Evolutionary conservation across 2,888 invertebrate genomes (phyloP).

Genomic region (Steromphala cineraria): DNA sequence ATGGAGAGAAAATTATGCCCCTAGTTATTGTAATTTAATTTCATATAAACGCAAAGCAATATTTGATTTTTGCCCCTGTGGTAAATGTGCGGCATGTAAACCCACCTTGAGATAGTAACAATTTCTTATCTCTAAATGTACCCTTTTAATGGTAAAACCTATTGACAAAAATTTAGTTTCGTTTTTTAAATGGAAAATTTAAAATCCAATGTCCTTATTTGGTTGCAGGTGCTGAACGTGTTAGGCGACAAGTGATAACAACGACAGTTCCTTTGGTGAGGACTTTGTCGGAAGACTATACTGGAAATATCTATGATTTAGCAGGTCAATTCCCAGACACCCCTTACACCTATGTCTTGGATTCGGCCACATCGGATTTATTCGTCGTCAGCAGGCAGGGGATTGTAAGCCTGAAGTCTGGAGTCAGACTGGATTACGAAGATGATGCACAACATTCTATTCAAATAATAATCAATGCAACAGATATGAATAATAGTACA

Average conservation of each 20-base stretch:
- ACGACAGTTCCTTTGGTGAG: neutral
- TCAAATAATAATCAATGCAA: constrained; percentile 55
- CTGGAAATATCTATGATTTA: neutral
- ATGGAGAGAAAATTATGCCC: no score
- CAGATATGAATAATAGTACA: constrained; percentile 40
- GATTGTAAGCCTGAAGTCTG: constrained; percentile 47
- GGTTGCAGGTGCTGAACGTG: no score
- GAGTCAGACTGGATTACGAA: constrained; percentile 81
- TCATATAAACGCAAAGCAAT: no score
- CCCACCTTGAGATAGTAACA: no score
- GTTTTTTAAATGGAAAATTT: no score
- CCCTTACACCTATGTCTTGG: neutral
- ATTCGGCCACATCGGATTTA: constrained; percentile 10
- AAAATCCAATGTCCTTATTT: no score
- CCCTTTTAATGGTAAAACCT: no score
- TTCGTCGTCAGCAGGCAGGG: constrained; percentile 42
- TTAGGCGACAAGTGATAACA: neutral
- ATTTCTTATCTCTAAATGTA: no score
- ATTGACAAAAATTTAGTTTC: no score
- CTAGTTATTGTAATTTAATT: no score
- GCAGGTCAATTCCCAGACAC: neutral
- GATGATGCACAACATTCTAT: constrained; percentile 78
- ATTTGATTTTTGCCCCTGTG: no score
- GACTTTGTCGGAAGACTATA: constrained; percentile 12
- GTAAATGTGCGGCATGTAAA: no score